Base-by-base conservation (phyloP, 1,140 invertebrate genomes). In the Diachasmimorpha longicaudata region DNA sequence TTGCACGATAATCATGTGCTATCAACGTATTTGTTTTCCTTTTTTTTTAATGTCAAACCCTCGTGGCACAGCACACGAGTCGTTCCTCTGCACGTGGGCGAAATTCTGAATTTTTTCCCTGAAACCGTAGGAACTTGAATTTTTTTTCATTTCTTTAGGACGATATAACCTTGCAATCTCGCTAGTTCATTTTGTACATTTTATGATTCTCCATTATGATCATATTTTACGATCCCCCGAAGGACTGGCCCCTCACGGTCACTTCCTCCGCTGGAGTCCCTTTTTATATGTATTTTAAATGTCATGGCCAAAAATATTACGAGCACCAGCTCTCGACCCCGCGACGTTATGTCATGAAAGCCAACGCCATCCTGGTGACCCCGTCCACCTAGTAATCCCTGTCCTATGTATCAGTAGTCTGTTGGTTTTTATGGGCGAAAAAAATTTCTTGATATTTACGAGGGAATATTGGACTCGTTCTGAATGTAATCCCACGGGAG, bases 11-110 rank as follows among this genome's bases (percentile, higher is more conserved):
- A 21, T 66, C 66, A 39, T 36, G 66, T 39, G 8, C n/a, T 55
- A 23, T 71, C 44, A 31, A 23, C 23, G 10, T 31, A 8, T 23
- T 52, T 25, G 19, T n/a, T 31, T 39, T 8, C 46, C 21, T 73
- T 66, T 68, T 74, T 74, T 46, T 68, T 74, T 74, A 31, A 74
- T 58, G 39, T 66, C 37, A 46, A 48, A 74, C 14, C 39, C 23
- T 13, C 63, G 39, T 37, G 36, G 55, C 19, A 66, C 16, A 66
- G 19, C 16, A 67, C 44, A 74, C 63, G 63, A 74, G 25, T 68
- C 72, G 23, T 10, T 16, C 46, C 13, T 4, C n/a, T 23, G 11
- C 68, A 74, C 72, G 72, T 74, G 72, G 16, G 42, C 8, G 25
- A 44, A 67, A 74, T 74, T 67, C n/a, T 0, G 37, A 44, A 42